Conservation (phyloP, 2,113 vertebrate genomes). For the Protobothrops flavoviridis region DNA sequence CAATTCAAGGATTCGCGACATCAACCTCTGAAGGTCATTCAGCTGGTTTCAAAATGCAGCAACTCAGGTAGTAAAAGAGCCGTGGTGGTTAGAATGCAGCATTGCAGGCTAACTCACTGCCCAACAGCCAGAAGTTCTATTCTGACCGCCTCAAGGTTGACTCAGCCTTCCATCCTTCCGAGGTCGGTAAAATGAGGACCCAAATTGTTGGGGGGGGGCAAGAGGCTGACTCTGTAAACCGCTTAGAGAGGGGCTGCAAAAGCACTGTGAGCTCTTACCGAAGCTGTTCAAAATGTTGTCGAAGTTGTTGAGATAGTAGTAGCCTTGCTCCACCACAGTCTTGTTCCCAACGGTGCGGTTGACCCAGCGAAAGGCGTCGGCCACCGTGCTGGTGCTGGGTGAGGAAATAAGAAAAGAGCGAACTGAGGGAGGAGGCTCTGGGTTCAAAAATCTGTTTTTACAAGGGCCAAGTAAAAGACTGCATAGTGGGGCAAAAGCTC, state of each 20-base stretch:
- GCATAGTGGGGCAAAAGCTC: background rate
- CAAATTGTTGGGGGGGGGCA: background rate
- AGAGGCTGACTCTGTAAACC: background rate
- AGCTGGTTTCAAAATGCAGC: background rate
- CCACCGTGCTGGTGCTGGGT: slow-evolving; percentile 87
- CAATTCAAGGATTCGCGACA: background rate
- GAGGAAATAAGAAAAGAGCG: background rate
- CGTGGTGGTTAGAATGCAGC: background rate
- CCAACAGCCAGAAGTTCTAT: background rate
- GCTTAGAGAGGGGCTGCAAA: background rate
- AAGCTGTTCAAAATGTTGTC: slow-evolving; percentile 97
- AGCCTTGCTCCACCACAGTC: slow-evolving; percentile 87
- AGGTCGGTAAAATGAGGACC: background rate
- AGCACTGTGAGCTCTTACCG: slow-evolving; percentile 70
- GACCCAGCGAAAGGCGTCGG: slow-evolving; percentile 85
- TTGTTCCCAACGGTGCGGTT: slow-evolving; percentile 84
- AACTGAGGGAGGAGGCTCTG: background rate
- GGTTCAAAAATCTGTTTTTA: background rate
- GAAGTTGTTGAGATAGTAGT: slow-evolving; percentile 99
- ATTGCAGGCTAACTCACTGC: background rate
- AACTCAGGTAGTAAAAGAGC: background rate
- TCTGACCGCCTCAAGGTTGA: background rate
- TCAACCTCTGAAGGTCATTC: background rate
- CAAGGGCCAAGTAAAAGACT: background rate
- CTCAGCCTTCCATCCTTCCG: background rate